Evolutionary conservation across 2,797 vertebrate genomes (phyloP).

Genomic region (Coluber constrictor): DNA sequence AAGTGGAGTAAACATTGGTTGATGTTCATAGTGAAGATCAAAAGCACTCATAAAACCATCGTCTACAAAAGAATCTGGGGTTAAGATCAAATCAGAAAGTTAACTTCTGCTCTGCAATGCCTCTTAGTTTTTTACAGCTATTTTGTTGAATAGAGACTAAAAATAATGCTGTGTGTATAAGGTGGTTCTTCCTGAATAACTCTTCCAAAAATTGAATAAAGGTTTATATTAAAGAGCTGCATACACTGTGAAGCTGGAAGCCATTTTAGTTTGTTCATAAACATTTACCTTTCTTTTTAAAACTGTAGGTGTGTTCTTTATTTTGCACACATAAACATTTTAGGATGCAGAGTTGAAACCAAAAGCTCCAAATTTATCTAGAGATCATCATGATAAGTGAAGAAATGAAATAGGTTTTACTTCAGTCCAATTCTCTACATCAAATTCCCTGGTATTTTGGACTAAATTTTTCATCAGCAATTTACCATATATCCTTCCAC

Average conservation of each 20-base stretch:
- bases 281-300: neutral
- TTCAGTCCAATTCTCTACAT: neutral
- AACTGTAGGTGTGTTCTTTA: neutral
- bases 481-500: neutral
- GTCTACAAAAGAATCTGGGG: slow-evolving; percentile 39
- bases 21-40: slow-evolving; percentile 57
- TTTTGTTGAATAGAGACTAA: neutral
- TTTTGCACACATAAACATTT: neutral
- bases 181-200: neutral
- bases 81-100: slow-evolving; percentile 40
- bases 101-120: slow-evolving; percentile 23
- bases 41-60: slow-evolving; percentile 58
- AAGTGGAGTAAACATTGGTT: slow-evolving; percentile 50
- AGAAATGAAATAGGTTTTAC: neutral
- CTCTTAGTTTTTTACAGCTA: slow-evolving; percentile 27
- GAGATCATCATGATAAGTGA: neutral
- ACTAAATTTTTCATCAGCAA: neutral
- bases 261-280: neutral
- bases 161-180: neutral
- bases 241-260: neutral
- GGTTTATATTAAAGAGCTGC: neutral
- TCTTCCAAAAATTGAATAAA: neutral
- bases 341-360: neutral
- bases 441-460: neutral
- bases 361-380: neutral